Percentiles rank a stretch among this genome's conserved stretches.
Conservation (phyloP, 2,888 invertebrate species). For the Rhimphoctona megacephalus region DNA sequence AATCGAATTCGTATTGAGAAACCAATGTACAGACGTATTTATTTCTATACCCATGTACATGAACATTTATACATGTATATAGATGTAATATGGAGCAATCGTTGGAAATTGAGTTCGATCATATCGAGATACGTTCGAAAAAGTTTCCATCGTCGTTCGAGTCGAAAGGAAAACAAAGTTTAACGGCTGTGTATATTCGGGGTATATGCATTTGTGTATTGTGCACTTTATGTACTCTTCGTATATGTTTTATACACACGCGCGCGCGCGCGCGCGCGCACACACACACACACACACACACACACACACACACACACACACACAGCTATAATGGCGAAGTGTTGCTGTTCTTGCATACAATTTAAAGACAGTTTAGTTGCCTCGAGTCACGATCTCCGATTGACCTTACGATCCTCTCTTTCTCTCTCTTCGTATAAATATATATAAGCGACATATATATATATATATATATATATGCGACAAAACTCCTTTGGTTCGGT, state of each 20-base stretch:
- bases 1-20: constrained; percentile 19
- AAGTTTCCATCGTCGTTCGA: constrained; percentile 41
- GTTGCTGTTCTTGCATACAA: constrained; percentile 21
- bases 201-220: constrained; percentile 31
- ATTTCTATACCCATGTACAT: not conserved
- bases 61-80: constrained; percentile 17
- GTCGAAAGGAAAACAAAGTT: constrained; percentile 52
- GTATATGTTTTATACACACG: not conserved
- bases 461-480: constrained; percentile 29
- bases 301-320: not conserved
- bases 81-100: constrained; percentile 34
- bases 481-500: constrained; percentile 56
- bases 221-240: constrained; percentile 19
- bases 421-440: not conserved
- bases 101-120: constrained; percentile 56
- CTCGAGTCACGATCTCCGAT: constrained; percentile 67
- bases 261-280: not conserved
- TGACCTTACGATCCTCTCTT: constrained; percentile 64
- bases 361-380: constrained; percentile 50
- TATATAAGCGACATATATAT: not conserved
- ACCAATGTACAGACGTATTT: constrained; percentile 6
- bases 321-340: constrained; percentile 36
- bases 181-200: constrained; percentile 20
- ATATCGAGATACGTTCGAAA: constrained; percentile 51
- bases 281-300: not conserved